Conservation (phyloP, 2,797 vertebrate genomes). For the Chelmon rostratus region DNA sequence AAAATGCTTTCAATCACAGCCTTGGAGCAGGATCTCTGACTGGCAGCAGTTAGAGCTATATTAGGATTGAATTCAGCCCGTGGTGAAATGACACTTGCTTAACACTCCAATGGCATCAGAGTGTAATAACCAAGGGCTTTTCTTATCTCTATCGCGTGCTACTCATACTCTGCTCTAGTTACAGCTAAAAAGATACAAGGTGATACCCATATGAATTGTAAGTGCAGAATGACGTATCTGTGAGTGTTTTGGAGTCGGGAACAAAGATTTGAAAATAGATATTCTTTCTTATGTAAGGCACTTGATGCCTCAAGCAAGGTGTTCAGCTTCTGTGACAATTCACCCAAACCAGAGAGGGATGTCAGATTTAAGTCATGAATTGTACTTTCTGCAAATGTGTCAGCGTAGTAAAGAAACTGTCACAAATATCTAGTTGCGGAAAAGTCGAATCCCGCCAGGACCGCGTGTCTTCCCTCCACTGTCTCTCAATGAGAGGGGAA, state of each 20-base stretch:
- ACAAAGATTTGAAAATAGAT: conserved; percentile 48
- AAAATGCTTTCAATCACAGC: conserved; percentile 64
- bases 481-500: conserved; percentile 53
- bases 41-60: conserved; percentile 62
- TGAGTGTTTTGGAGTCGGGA: conserved; percentile 22
- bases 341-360: conserved; percentile 50
- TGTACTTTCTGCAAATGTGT: conserved; percentile 48
- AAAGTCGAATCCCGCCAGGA: conserved; percentile 35
- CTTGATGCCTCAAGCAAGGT: conserved; percentile 49
- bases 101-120: conserved; percentile 47
- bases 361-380: conserved; percentile 52
- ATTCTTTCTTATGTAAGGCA: conserved; percentile 50
- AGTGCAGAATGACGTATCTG: conserved; percentile 34
- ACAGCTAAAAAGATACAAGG: conserved; percentile 35
- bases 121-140: conserved; percentile 20
- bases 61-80: conserved; percentile 56
- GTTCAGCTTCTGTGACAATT: conserved; percentile 57
- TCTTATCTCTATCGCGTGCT: conserved; percentile 13
- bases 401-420: conserved; percentile 38
- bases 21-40: conserved; percentile 50
- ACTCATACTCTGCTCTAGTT: conserved; percentile 33
- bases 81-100: conserved; percentile 42
- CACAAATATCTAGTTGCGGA: conserved; percentile 36
- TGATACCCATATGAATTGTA: conserved; percentile 39
- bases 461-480: neutral